Base-by-base conservation (phyloP, 2,888 invertebrate genomes). In the Lithodes maja region DNA sequence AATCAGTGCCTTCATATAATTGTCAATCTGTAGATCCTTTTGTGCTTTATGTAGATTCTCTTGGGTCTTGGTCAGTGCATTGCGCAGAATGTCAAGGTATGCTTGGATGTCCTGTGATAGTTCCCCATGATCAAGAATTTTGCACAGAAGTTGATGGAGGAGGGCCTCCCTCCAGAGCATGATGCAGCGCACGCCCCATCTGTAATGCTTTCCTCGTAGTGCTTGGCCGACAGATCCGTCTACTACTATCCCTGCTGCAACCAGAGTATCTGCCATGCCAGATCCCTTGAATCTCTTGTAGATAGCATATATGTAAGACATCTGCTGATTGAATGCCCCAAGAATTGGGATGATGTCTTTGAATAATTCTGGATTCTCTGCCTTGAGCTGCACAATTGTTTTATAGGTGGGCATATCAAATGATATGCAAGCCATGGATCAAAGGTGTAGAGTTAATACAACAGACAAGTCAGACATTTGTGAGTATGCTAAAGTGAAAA, bases 191-290 rank as follows among this genome's bases (percentile, higher is more conserved):
- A 68, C 68, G 15, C 68, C 17, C 78, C 78, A 15, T 49, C 5
- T 77, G 49, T 33, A 33, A 33, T 33, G 33, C 33, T 33, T 33
- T 33, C 33, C 33, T 33, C 33, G 33, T 33, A 33, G 78, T 33
- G 78, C 78, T 77, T 77, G 78, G 17, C 49, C 7, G 2, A 17
- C 49, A 49, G 78, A 77, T 77, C 78, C 78, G 2, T 77, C 33
- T 49, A 17, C 33, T 17, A 77, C 78, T 77, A 77, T 49, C 49
- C 78, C 78, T 77, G 78, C 78, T n/a, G 78, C 3, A 3, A 77
- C 33, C 78, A 77, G 78, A 77, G 78, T 17, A 49, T 77, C 78
- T 17, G 78, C 78, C 78, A 77, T 77, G 7, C 78, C 9, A 77
- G 78, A 77, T 33, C 33, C 33, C 33, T 33, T 33, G 33, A 33